A percentile compares a stretch with the other conserved stretches of the same genome.
These are phyloP conservation scores for Macropodus opercularis DNA, from an alignment of 2,797 vertebrate species.

Conservation along the genomic window DNA sequence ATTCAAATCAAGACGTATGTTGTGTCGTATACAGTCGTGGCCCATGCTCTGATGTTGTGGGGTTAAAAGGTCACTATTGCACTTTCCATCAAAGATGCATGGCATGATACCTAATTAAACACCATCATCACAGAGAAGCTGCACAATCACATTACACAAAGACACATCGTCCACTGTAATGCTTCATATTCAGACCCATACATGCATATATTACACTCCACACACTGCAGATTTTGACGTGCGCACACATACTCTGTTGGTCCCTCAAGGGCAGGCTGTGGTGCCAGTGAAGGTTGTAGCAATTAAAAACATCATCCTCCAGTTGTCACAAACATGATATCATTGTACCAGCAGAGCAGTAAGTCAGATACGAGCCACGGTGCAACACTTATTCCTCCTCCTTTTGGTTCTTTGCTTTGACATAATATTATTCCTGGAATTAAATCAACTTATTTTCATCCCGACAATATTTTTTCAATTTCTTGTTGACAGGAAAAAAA, in stretches of 20 bases:
- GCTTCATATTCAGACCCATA: constrained; percentile 37
- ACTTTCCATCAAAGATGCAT: constrained; percentile 23
- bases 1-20: background rate
- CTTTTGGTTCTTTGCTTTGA: constrained; percentile 28
- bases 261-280: constrained; percentile 67
- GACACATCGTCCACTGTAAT: constrained; percentile 57
- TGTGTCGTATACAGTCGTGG: background rate
- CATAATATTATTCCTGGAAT: constrained; percentile 38
- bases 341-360: constrained; percentile 74
- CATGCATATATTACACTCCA: too few relatives aligned
- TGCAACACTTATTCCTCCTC: constrained; percentile 53
- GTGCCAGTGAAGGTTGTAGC: constrained; percentile 73
- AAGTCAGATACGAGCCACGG: constrained; percentile 62
- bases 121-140: constrained; percentile 23
- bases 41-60: background rate
- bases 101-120: constrained; percentile 35
- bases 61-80: background rate
- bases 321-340: constrained; percentile 80
- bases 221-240: constrained; percentile 22
- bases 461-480: background rate
- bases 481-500: constrained; percentile 24
- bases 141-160: constrained; percentile 30
- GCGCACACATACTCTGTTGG: constrained; percentile 35
- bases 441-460: constrained; percentile 26
- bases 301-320: constrained; percentile 81